Evolutionary conservation across 2,113 vertebrate genomes (phyloP).

Genomic region (Andinoacara biseriatus): DNA sequence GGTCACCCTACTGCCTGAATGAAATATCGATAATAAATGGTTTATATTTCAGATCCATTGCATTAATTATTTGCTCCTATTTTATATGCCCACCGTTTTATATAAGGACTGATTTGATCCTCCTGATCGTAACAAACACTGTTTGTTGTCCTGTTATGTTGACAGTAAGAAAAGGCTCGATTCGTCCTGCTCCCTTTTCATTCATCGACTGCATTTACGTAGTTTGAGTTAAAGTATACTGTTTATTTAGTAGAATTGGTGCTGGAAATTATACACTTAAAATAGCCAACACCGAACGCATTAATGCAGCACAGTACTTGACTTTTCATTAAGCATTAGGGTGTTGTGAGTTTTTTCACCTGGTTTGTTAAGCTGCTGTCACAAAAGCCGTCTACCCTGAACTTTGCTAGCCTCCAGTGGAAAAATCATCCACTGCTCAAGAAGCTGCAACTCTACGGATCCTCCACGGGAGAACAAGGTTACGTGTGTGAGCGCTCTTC

Average conservation of each 20-base stretch:
- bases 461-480: conserved; percentile 18
- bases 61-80: not conserved
- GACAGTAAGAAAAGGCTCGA: not conserved
- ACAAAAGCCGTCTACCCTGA: conserved; percentile 18
- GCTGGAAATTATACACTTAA: not conserved
- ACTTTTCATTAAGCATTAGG: not conserved
- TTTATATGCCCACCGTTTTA: not conserved
- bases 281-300: not conserved
- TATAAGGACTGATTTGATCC: not conserved
- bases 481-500: not conserved
- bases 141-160: too few species aligned
- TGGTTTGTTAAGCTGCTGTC: conserved; percentile 26
- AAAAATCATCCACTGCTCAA: conserved; percentile 20
- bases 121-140: not conserved
- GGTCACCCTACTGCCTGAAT: too few species aligned
- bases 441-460: conserved; percentile 1
- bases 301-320: not conserved
- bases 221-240: not conserved
- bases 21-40: not conserved
- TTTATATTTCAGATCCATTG: not conserved
- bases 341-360: not conserved
- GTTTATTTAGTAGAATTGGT: not conserved
- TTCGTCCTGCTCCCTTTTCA: not conserved
- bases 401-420: conserved; percentile 13
- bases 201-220: not conserved